Conservation (phyloP, 2,888 invertebrate genomes). For the Escarpia spicata region DNA sequence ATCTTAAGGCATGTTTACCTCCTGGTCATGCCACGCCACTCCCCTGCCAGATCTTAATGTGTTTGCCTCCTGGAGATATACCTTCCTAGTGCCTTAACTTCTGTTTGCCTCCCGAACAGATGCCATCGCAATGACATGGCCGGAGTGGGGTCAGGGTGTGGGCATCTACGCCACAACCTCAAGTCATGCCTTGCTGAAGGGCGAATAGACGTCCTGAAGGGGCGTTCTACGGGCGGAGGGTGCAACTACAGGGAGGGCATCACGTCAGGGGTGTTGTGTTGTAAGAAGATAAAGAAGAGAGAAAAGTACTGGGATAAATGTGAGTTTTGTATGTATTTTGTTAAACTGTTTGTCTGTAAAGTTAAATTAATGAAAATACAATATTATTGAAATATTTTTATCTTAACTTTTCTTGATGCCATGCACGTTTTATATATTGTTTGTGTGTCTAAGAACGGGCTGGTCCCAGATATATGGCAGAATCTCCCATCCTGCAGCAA, state of each 20-base stretch:
- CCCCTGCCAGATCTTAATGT: slow-evolving; percentile 13
- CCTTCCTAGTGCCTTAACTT: slow-evolving; percentile 22
- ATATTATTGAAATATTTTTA: not conserved
- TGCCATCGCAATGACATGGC: slow-evolving; percentile 43
- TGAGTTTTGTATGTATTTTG: slow-evolving; percentile 19
- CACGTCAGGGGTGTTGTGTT: slow-evolving; percentile 59
- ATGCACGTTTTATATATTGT: not conserved
- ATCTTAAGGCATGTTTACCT: slow-evolving; percentile 22
- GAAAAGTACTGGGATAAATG: slow-evolving; percentile 22
- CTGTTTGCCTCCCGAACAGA: slow-evolving; percentile 24
- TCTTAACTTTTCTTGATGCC: not conserved
- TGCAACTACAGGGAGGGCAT: slow-evolving; percentile 49
- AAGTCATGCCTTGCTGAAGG: slow-evolving; percentile 57
- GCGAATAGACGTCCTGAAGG: slow-evolving; percentile 53
- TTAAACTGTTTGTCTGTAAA: not conserved
- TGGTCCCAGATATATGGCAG: not conserved
- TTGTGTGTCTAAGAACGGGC: not conserved
- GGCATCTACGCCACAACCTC: slow-evolving; percentile 46
- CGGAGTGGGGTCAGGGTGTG: slow-evolving; percentile 58
- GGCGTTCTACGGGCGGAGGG: slow-evolving; percentile 18
- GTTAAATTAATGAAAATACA: not conserved
- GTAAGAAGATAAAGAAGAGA: slow-evolving; percentile 40
- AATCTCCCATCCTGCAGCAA: too few species aligned
- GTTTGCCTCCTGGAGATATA: slow-evolving; percentile 24
- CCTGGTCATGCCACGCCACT: slow-evolving; percentile 13